Conservation (phyloP, 1,140 invertebrate species). For the Zaprionus capensis region DNA sequence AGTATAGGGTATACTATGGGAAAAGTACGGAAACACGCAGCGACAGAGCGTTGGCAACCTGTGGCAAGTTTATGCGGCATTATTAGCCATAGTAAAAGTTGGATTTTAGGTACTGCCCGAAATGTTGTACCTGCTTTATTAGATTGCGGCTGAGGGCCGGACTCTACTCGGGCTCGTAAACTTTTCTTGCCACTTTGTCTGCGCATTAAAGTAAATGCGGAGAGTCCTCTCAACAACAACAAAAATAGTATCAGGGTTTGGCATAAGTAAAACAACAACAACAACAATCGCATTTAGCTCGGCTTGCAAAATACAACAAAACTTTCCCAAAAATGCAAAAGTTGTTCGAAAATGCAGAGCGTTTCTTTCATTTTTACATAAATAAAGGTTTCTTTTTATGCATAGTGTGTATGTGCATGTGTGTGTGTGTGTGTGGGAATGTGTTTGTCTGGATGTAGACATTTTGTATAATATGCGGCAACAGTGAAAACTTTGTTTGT, state of each 20-base stretch:
- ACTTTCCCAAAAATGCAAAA: slow-evolving; percentile 61
- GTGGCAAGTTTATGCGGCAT: slow-evolving; percentile 74
- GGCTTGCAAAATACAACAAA: slow-evolving; percentile 63
- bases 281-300: slow-evolving; percentile 32
- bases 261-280: slow-evolving; percentile 23
- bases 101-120: slow-evolving; percentile 64
- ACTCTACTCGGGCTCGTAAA: slow-evolving; percentile 57
- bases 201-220: slow-evolving; percentile 75
- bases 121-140: slow-evolving; percentile 69
- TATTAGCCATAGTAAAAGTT: slow-evolving; percentile 80
- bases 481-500: slow-evolving; percentile 71
- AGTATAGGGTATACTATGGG: slow-evolving; percentile 4
- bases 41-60: slow-evolving; percentile 56
- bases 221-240: slow-evolving; percentile 39
- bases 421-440: slow-evolving; percentile 2
- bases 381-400: slow-evolving; percentile 36
- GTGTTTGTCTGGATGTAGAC: slow-evolving; percentile 3
- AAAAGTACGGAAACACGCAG: not conserved
- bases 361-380: slow-evolving; percentile 48
- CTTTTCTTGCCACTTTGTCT: slow-evolving; percentile 67
- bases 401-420: slow-evolving; percentile 18
- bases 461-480: slow-evolving; percentile 76
- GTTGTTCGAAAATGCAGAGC: slow-evolving; percentile 57
- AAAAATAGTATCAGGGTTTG: not conserved
- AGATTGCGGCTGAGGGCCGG: slow-evolving; percentile 56